Percentiles rank a stretch among this genome's conserved stretches.
phyloP scores from a whole-genome alignment of 2,113 vertebrate genomes.

The Psilopsiagon aymara region DNA sequence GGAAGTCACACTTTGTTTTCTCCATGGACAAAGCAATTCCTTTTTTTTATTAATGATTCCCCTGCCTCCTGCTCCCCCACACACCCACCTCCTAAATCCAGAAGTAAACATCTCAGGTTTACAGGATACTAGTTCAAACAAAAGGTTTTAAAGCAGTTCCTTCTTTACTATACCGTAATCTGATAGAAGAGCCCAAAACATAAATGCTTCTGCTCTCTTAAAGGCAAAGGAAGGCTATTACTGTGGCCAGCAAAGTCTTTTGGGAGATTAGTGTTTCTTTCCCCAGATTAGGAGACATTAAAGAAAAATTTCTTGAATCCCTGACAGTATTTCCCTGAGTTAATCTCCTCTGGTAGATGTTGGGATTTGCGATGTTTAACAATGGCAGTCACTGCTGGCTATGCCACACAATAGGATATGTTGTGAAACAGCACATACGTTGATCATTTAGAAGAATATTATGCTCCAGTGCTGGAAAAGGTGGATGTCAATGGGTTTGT shows the following conservation, averaged over 20 bases:
- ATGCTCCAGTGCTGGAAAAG: background rate
- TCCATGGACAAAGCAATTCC: background rate
- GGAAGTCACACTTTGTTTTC: background rate
- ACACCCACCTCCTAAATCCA: background rate
- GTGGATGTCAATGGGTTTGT: background rate
- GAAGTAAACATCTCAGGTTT: background rate
- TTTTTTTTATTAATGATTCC: background rate
- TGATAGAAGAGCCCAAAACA: background rate
- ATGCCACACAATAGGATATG: background rate
- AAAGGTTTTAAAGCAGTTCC: constrained; percentile 43
- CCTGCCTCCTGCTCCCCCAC: background rate
- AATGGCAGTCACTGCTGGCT: background rate
- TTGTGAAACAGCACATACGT: background rate
- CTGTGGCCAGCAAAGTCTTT: background rate
- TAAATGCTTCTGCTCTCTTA: background rate
- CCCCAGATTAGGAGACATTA: background rate
- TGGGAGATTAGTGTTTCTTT: background rate
- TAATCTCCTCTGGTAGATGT: background rate
- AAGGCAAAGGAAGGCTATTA: background rate
- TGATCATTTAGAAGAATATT: background rate
- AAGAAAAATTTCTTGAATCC: background rate
- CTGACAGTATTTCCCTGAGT: constrained; percentile 1
- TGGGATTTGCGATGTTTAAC: background rate
- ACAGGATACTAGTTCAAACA: constrained; percentile 53
- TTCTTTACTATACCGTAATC: constrained; percentile 36